These are phyloP conservation scores for Petrocephalus microphthalmus DNA, from an alignment of 2,113 vertebrate genomes.

Conservation along the genomic window DNA sequence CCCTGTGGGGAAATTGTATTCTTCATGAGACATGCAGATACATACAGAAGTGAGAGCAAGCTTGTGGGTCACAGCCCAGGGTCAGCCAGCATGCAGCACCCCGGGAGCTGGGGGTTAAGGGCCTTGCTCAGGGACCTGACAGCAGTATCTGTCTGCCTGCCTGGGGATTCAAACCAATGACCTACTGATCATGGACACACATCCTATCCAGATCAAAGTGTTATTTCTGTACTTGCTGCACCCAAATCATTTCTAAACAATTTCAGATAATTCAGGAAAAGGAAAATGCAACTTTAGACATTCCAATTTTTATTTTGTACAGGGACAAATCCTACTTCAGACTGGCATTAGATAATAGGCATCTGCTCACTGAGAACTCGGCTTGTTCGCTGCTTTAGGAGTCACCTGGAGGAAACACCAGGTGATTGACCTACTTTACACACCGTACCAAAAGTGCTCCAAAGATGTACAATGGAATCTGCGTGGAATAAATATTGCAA, in stretches of 20 bases:
- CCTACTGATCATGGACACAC: neutral
- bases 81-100: neutral
- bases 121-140: neutral
- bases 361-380: neutral
- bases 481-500: neutral
- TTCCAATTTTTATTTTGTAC: neutral
- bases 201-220: neutral
- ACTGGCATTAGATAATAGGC: neutral
- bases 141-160: neutral
- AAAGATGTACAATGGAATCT: conserved; percentile 40
- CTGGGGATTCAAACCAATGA: neutral
- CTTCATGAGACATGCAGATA: neutral
- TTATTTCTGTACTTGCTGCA: neutral
- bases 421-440: conserved; percentile 41
- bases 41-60: neutral
- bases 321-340: neutral
- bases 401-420: conserved; percentile 32
- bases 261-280: neutral
- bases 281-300: neutral
- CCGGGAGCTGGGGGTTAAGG: neutral
- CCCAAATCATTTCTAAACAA: neutral
- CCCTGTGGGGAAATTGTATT: neutral
- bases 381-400: neutral
- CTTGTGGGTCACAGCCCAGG: neutral
- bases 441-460: conserved; percentile 52